Conservation (phyloP, 2,113 vertebrate genomes). For the Mionectes macconnelli region DNA sequence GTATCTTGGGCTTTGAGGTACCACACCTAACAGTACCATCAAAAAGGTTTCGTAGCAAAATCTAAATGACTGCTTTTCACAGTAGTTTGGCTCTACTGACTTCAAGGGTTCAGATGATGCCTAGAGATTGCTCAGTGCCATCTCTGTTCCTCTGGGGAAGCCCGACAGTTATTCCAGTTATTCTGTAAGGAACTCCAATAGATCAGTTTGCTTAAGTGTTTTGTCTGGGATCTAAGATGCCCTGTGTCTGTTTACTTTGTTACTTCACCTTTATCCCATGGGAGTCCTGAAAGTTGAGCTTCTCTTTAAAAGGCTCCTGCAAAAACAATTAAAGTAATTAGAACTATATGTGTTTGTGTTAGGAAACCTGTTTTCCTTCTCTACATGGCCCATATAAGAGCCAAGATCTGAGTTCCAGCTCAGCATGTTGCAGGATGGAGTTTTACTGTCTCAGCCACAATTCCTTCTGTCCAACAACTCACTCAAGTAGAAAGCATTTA, state of each 20-base stretch:
- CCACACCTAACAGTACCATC: neutral
- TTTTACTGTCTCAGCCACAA: neutral
- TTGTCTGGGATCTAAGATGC: neutral
- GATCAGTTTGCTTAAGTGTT: neutral
- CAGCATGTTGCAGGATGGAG: neutral
- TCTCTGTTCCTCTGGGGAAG: neutral
- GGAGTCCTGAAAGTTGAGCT: neutral
- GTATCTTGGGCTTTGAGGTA: neutral
- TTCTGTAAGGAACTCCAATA: neutral
- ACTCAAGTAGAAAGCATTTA: neutral
- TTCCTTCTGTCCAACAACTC: neutral
- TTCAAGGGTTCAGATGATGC: neutral
- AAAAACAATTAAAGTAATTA: slow-evolving; percentile 28
- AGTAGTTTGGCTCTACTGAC: neutral
- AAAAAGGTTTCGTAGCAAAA: neutral
- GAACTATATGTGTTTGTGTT: neutral
- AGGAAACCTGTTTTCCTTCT: neutral
- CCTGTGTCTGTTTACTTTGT: neutral
- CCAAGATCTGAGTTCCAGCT: neutral
- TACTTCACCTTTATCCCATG: neutral
- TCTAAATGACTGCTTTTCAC: neutral
- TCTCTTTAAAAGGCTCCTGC: neutral
- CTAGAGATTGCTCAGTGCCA: neutral
- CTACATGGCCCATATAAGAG: neutral
- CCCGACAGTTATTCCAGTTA: neutral